These are phyloP conservation scores for Galbula dea DNA, from an alignment of 2,113 vertebrate genomes.

Conservation along the genomic window DNA sequence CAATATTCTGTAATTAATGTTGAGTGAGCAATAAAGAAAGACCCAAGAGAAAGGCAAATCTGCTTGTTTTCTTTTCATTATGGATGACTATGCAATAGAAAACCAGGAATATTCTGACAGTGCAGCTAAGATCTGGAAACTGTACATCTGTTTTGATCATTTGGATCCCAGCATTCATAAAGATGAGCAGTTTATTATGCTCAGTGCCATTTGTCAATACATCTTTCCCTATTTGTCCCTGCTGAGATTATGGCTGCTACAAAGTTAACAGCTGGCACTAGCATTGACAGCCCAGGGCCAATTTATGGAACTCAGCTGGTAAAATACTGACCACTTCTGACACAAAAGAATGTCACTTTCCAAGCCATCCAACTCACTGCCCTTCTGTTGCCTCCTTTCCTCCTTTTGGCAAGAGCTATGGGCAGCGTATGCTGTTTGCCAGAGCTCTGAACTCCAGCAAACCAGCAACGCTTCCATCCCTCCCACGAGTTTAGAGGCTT, in stretches of 20 bases:
- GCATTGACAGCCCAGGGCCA: conserved; percentile 54
- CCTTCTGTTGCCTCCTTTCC: conserved; percentile 48
- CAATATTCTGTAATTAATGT: conserved; percentile 68
- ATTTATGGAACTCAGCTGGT: conserved; percentile 66
- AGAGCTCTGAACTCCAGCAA: not conserved
- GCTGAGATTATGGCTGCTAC: conserved; percentile 65
- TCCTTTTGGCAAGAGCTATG: not conserved
- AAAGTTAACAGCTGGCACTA: conserved; percentile 68
- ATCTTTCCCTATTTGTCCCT: conserved; percentile 67
- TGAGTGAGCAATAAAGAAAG: conserved; percentile 65
- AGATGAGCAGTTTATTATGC: conserved; percentile 67
- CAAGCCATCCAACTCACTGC: not conserved
- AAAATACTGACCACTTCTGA: conserved; percentile 62
- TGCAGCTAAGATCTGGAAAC: conserved; percentile 66
- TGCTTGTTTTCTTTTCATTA: conserved; percentile 69
- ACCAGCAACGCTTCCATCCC: not conserved
- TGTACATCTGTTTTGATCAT: conserved; percentile 72
- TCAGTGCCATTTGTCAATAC: conserved; percentile 68
- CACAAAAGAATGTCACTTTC: conserved; percentile 25
- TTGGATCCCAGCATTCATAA: conserved; percentile 68
- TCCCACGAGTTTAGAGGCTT: not conserved
- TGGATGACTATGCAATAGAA: conserved; percentile 57
- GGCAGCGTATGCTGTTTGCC: not conserved
- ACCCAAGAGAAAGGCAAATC: conserved; percentile 67
- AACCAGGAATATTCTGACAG: conserved; percentile 62